Evolutionary conservation across 2,797 vertebrate species (phyloP), one percentile per base, ranked within the genome.

Genomic region (Thripadectes ignobilis): DNA sequence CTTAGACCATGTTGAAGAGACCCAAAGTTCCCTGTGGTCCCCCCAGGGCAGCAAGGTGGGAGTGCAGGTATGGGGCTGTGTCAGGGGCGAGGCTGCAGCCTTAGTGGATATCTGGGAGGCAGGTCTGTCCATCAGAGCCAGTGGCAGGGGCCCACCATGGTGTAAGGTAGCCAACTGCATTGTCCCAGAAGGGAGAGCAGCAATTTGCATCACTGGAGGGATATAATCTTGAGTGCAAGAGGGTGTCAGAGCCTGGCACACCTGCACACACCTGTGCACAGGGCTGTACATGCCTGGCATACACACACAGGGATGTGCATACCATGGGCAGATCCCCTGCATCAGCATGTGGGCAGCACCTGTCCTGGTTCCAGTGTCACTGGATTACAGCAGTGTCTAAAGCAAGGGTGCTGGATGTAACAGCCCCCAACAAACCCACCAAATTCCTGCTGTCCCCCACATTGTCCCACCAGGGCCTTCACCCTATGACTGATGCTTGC

Each of bases 21-120:
- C 8, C 4, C n/a, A 90, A 68, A 68, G 4, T 20, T 69, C 4
- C 0, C 32, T 1, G 0, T 6, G 4, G 22, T 75, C 29, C 14
- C 29, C 2, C 1, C 34, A 57, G 68, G 7, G 23, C 36, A 67
- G 32, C 14, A 6, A 46, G 14, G 29, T 78, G 18, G 15, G 12
- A 11, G 16, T 59, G 32, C 27, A 73, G 41, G 14, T 34, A 49
- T 43, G 52, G 27, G 34, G 29, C 23, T 5, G 1, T 72, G 41
- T 7, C 34, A 69, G 41, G 39, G 29, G 7, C 34, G 67, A 82
- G 41, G 32, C 32, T 88, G 32, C 29, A 82, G 10, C 29, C 27
- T 3, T 6, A 55, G 55, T 9, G 54, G 6, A 12, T 30, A 22
- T 66, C 4, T 68, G 43, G 34, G 29, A 12, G 16, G 10, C 48